phyloP scores from a whole-genome alignment of 92 coral and sea anemone genomes.

The Parazoanthus swiftii region DNA sequence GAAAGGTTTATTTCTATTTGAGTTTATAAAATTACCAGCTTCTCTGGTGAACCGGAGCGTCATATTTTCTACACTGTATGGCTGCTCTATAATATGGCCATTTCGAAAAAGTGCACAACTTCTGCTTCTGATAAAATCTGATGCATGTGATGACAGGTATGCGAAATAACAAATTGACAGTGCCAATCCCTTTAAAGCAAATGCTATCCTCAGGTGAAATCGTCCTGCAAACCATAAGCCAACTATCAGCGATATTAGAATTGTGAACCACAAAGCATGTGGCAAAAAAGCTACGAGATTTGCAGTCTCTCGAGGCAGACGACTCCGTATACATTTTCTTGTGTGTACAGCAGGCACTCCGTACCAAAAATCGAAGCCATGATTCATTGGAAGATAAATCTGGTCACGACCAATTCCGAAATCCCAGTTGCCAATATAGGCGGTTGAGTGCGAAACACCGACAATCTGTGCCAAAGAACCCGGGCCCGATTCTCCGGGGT shows the following conservation, averaged over 20 bases:
- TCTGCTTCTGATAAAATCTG: constrained; percentile 61
- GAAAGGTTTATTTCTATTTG: constrained; percentile 60
- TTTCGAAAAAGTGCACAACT: constrained; percentile 86
- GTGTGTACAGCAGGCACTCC: constrained; percentile 85
- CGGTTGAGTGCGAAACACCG: constrained; percentile 63
- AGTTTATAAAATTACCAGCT: constrained; percentile 68
- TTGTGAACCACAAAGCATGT: constrained; percentile 13
- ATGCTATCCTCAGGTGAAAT: neutral
- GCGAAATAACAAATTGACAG: constrained; percentile 32
- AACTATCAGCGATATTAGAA: constrained; percentile 33
- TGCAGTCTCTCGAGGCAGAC: constrained; percentile 14
- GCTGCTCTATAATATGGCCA: constrained; percentile 75
- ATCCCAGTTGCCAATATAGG: constrained; percentile 92
- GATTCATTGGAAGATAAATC: constrained; percentile 71
- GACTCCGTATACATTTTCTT: constrained; percentile 54
- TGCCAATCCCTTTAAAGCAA: constrained; percentile 12
- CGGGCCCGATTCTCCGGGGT: constrained; percentile 45
- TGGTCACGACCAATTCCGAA: constrained; percentile 80
- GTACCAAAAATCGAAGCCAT: constrained; percentile 89
- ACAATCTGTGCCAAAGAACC: constrained; percentile 73
- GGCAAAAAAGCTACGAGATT: neutral
- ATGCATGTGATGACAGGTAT: constrained; percentile 21
- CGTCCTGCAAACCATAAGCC: constrained; percentile 41
- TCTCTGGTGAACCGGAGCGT: constrained; percentile 84
- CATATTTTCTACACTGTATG: constrained; percentile 72